Evolutionary conservation across 2,888 invertebrate species (phyloP), one percentile per base, ranked within the genome.

Genomic region (Melipona bicolor): DNA sequence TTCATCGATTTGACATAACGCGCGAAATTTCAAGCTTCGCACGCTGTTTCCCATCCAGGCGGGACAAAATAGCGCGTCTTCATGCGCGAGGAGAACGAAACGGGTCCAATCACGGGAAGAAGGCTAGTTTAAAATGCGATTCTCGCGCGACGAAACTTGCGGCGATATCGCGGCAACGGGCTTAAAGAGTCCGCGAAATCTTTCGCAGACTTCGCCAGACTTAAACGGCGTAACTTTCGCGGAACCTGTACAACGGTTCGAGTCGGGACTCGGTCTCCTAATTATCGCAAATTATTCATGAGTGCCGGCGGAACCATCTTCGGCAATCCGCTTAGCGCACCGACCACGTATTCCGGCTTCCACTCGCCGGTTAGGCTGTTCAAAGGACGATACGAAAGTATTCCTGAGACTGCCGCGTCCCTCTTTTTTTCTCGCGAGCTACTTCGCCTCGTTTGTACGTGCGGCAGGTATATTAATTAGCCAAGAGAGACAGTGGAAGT

Each of bases 221-320:
- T 79, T 83, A 52, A 61, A 73, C 69, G 27, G 24, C 61, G 62
- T 61, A 84, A 84, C 79, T 84, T 83, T 59, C 64, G 24, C 27
- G 79, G 49, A 77, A 70, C 49, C 79, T 65, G 61, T 76, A 83
- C 64, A 72, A 76, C 24, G 61, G 61, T 73, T 68, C 54, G 27
- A 68, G 78, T 50, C 67, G 24, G 17, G 75, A 36, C 56, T 43
- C 71, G 67, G 61, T 77, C 75, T 50, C 52, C 70, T 87, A 87
- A 85, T 87, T 79, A 85, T 65, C 36, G 76, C 71, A 80, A 85
- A 84, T 83, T 88, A 82, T 86, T 88, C 84, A 83, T 71, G 75
- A 86, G 61, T 69, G 54, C 77, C n/a, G 71, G 36, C 11, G n/a
- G 64, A 54, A 71, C 71, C 19, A 15, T 67, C 52, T 67, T 27